Conservation (phyloP, 2,888 invertebrate species). For the Drosophila kanekoi region DNA sequence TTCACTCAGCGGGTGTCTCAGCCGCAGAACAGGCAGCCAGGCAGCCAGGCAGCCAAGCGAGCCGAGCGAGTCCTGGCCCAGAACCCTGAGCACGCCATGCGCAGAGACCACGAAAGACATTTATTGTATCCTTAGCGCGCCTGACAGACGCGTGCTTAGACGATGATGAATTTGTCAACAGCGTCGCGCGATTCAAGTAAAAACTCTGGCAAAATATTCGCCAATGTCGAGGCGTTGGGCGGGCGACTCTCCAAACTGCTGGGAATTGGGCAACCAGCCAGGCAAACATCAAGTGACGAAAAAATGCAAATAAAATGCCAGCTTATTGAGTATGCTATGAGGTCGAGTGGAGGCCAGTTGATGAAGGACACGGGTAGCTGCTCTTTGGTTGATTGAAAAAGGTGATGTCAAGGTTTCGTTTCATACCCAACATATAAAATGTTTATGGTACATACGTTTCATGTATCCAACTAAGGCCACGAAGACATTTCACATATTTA, state of each 20-base stretch:
- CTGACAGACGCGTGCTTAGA: slow-evolving; percentile 80
- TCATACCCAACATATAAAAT: slow-evolving; percentile 10
- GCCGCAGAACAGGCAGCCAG: slow-evolving; percentile 34
- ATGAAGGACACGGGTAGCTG: slow-evolving; percentile 31
- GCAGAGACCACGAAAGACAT: slow-evolving; percentile 73
- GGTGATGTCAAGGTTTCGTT: slow-evolving; percentile 62
- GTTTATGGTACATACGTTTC: not conserved
- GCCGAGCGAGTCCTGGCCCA: slow-evolving; percentile 29
- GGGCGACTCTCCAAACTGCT: slow-evolving; percentile 15
- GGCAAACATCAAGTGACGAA: slow-evolving; percentile 67
- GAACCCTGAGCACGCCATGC: slow-evolving; percentile 41
- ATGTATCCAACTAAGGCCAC: slow-evolving; percentile 9
- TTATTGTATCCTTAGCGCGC: slow-evolving; percentile 79
- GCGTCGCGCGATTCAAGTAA: slow-evolving; percentile 35
- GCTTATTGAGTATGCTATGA: slow-evolving; percentile 68
- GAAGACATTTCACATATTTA: not conserved
- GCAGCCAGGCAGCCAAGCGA: slow-evolving; percentile 6
- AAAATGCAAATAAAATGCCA: slow-evolving; percentile 79
- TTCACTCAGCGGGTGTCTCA: slow-evolving; percentile 67
- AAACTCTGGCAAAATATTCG: slow-evolving; percentile 38
- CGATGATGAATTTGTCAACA: slow-evolving; percentile 76
- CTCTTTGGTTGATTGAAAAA: slow-evolving; percentile 77
- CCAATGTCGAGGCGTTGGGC: slow-evolving; percentile 6
- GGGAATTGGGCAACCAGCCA: slow-evolving; percentile 52
- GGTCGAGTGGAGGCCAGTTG: slow-evolving; percentile 24